Evolutionary conservation across 2,113 vertebrate genomes (phyloP), one percentile per base, ranked within the genome.

Genomic region (Nesoenas mayeri): DNA sequence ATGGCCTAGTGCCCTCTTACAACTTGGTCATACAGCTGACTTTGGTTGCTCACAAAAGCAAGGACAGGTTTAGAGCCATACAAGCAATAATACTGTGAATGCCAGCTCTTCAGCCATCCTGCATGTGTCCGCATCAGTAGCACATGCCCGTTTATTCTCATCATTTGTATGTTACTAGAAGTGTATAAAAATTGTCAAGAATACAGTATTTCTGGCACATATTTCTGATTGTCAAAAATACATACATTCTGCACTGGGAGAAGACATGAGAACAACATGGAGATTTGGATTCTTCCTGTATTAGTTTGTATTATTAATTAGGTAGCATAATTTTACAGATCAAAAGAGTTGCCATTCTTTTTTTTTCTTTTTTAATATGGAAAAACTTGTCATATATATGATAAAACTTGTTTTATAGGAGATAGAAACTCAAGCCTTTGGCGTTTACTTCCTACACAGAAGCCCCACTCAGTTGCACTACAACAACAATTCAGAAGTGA

Each of bases 1-100:
- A 78, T 96, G 91, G 78, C 93, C 97, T 93, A 96, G 74, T 96
- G 92, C 93, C 94, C 96, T 92, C 61, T 71, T 13, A 1, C 64
- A 80, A 4, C 2, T 3, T 93, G 70, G 84, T 88, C 72, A 89
- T 47, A 86, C 89, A 95, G 86, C 84, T 89, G 90, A 38, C 81
- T 81, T 95, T 24, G 69, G 25, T 44, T 40, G 16, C 12, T 84
- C 60, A 11, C 31, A 36, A 79, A 91, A 90, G n/a, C 51, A 92
- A 75, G 65, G 77, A 58, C 40, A 81, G 36, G 56, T 79, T 91
- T 91, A 73, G 42, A 79, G 26, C 25, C 60, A 44, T 70, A 77
- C 40, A 83, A 56, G 51, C 74, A 65, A 67, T 32, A 80, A 36
- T n/a, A 22, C 31, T 56, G 40, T 0, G 3, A 65, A 58, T 40